Percentiles rank a stretch among this genome's conserved stretches.
These are phyloP conservation scores for Sebastes matsubarae DNA, from an alignment of 2,797 vertebrate species.

Conservation along the genomic window DNA sequence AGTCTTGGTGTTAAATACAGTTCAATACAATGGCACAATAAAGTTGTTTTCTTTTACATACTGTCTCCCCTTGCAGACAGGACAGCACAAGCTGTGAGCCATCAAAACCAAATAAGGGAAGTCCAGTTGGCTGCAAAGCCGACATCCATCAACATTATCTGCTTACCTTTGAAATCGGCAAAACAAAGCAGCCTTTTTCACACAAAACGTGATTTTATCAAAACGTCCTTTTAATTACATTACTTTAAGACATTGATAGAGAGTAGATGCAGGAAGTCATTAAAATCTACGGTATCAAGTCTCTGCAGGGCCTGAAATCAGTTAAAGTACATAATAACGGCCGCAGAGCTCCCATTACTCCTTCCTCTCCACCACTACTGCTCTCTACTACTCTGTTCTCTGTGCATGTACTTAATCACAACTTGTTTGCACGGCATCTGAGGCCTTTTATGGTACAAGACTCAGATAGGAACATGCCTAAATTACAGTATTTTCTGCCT, in stretches of 20 bases:
- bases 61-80: neutral
- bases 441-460: constrained; percentile 25
- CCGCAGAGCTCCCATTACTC: neutral
- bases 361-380: constrained; percentile 9
- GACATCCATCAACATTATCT: neutral
- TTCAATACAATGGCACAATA: neutral
- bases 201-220: neutral
- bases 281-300: constrained; percentile 5
- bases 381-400: neutral
- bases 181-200: constrained; percentile 11
- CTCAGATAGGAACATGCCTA: constrained; percentile 35
- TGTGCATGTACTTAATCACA: constrained; percentile 23
- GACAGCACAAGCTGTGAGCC: constrained; percentile 6
- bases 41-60: neutral
- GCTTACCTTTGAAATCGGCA: neutral
- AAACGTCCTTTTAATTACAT: neutral
- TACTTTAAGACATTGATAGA: neutral
- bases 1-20: neutral
- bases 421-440: constrained; percentile 34
- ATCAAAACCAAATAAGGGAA: constrained; percentile 9
- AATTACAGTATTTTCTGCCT: constrained; percentile 19
- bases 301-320: constrained; percentile 16
- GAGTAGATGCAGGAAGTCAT: constrained; percentile 4
- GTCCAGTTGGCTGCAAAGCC: neutral
- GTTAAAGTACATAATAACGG: neutral